A percentile compares a stretch with the other conserved stretches of the same genome.
phyloP scores from a whole-genome alignment of 2,888 invertebrate genomes.

The Macrosoma leucophasiata region DNA sequence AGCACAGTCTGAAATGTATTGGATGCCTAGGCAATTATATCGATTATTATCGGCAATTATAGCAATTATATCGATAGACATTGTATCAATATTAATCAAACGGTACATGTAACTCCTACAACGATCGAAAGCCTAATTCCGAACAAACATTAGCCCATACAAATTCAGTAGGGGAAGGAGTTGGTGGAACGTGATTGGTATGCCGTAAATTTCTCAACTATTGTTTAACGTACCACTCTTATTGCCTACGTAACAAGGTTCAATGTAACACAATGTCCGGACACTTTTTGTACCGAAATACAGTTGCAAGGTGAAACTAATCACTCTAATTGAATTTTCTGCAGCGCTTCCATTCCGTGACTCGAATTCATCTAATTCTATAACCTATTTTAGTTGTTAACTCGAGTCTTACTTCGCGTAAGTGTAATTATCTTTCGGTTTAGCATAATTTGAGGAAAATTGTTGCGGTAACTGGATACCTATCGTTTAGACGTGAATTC shows the following conservation, averaged over 20 bases:
- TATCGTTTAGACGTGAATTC: too few relatives aligned
- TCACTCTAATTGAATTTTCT: conserved; percentile 65
- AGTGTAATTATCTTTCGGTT: too few relatives aligned
- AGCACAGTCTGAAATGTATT: too few relatives aligned
- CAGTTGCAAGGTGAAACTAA: conserved; percentile 60
- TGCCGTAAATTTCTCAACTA: neutral
- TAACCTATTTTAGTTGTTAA: conserved; percentile 49
- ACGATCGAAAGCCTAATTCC: conserved; percentile 33
- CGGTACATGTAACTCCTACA: too few relatives aligned
- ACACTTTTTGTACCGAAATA: conserved; percentile 47
- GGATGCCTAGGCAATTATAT: too few relatives aligned
- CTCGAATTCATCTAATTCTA: conserved; percentile 58
- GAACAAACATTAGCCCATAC: conserved; percentile 34
- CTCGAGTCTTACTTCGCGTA: too few relatives aligned
- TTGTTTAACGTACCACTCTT: neutral
- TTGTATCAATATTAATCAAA: too few relatives aligned
- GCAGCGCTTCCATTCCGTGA: conserved; percentile 52
- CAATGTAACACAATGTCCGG: conserved; percentile 29
- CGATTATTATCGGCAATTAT: too few relatives aligned
- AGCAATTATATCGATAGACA: too few relatives aligned
- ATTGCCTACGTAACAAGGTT: conserved; percentile 25
- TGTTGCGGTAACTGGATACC: too few relatives aligned
- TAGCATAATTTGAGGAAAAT: too few relatives aligned
- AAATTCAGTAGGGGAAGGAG: conserved; percentile 30
- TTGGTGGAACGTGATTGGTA: conserved; percentile 4